Evolutionary conservation across 1,140 invertebrate species (phyloP), one percentile per base, ranked within the genome.

Genomic region (Sycophila sp.): DNA sequence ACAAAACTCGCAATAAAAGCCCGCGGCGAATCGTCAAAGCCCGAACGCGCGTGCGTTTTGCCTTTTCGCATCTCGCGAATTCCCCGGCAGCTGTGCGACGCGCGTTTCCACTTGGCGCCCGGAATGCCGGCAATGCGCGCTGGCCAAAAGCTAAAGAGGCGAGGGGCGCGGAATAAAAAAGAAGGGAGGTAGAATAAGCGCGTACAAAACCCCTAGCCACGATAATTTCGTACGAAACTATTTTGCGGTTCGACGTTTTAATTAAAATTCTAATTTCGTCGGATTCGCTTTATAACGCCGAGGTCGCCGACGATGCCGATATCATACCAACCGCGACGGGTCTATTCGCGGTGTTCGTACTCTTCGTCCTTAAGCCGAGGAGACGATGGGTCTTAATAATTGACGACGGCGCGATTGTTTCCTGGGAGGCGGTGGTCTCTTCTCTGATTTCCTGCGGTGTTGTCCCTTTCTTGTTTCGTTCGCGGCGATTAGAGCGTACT

Each of bases 1-100:
- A 74, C 47, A 76, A 77, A 77, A 58, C 67, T 66, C 70, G 73
- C 71, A 75, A 77, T 76, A 75, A 76, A 76, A 76, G 75, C n/a
- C n/a, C n/a, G n/a, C 73, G 65, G 73, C 67, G 55, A 65, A 65
- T 63, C 70, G 73, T 66, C 49, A 73, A 75, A 66, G 65, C 60
- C 58, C 34, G 49, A 45, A 64, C 56, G 70, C 62, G 74, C 58
- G 67, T 53, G 76, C 69, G 63, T 75, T 76, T 71, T 30, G n/a
- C 42, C 6, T 2, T 38, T n/a, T n/a, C n/a, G n/a, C n/a, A n/a
- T 47, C 22, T 55, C 49, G 42, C 49, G 63, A 65, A 65, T 65
- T 65, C 32, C 13, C 30, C 63, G 28, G 49, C 22, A 4, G 3
- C 19, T 24, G 6, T 53, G 68, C 72, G 47, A 60, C 53, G 69